Base-by-base conservation (phyloP, 1,140 invertebrate species). In the Portunus trituberculatus region DNA sequence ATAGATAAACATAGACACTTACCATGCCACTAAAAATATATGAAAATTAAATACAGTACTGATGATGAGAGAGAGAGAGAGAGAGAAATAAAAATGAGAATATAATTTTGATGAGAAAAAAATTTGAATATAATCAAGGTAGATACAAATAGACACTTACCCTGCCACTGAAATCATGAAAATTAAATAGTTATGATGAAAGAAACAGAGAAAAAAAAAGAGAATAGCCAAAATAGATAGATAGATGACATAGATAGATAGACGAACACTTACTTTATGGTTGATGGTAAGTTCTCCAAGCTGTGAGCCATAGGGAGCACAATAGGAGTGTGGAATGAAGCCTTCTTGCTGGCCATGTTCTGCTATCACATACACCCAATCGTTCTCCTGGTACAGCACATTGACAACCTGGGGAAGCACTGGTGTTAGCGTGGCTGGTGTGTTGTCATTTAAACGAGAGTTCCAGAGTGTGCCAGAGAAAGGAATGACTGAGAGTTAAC, bases 321-420 rank as follows among this genome's bases (percentile, higher is more conserved):
- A 99, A 97, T 99, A 99, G 0, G 98, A 99, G 96, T 99, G 98
- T 14, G 99, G 99, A 96, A 99, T 99, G 96, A 99, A 99, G 0
- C 99, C 99, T 97, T 99, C 99, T 97, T 98, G 98, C 93, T 98
- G 97, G 46, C 98, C 98, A 95, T 98, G 98, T 88, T 98, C 98
- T 1, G 98, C 98, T 96, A 99, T 99, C 0, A 99, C 98, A 97
- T 99, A 99, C 0, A 99, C 98, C 99, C 99, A 99, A 96, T 99
- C 99, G 97, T 99, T 99, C 97, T 99, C 99, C 96, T 99, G 97
- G 97, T 99, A 99, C 93, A 99, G 97, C 92, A 99, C 98, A 97
- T 99, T 99, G 0, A 99, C 99, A 96, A 99, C 98, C 97, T 98
- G 97, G 25, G 97, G 96, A 96, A 14, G 39, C 1, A 39, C 39